Percentiles rank a stretch among this genome's conserved stretches.
These are phyloP conservation scores for Tauraco hartlaubi DNA, from an alignment of 2,797 vertebrate genomes.

Conservation along the genomic window DNA sequence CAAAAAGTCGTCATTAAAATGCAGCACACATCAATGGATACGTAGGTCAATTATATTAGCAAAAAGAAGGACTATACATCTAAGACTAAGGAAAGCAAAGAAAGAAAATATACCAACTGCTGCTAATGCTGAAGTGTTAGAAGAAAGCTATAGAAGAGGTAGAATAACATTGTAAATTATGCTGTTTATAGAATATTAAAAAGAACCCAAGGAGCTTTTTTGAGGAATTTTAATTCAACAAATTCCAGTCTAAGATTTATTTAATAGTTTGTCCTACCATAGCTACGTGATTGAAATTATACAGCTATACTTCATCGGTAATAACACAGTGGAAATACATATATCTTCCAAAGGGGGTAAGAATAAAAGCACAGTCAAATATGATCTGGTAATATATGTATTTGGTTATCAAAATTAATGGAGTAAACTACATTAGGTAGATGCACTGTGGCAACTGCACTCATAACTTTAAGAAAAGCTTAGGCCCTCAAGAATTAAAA, in stretches of 20 bases:
- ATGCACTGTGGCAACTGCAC: background rate
- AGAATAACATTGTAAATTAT: slow-evolving; percentile 12
- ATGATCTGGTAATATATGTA: background rate
- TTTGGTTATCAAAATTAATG: slow-evolving; percentile 33
- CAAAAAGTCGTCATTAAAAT: slow-evolving; percentile 32
- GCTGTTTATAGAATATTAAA: slow-evolving; percentile 19
- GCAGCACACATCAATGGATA: background rate
- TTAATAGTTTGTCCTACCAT: background rate
- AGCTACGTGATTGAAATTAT: slow-evolving; percentile 8
- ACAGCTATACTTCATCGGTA: background rate
- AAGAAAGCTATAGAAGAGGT: background rate
- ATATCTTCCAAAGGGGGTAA: background rate
- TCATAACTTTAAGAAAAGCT: background rate
- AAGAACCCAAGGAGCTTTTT: background rate
- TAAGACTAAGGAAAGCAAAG: background rate
- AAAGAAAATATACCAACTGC: slow-evolving; percentile 10
- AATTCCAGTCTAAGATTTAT: slow-evolving; percentile 9
- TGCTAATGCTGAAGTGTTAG: background rate
- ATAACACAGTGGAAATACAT: background rate
- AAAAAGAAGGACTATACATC: background rate
- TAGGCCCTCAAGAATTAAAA: background rate
- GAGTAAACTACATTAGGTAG: background rate
- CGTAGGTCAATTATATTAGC: slow-evolving; percentile 4
- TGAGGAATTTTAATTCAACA: slow-evolving; percentile 38
- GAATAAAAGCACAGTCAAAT: slow-evolving; percentile 1